These are phyloP conservation scores for Muscicapa adusta DNA, from an alignment of 2,113 vertebrate species.

Conservation along the genomic window DNA sequence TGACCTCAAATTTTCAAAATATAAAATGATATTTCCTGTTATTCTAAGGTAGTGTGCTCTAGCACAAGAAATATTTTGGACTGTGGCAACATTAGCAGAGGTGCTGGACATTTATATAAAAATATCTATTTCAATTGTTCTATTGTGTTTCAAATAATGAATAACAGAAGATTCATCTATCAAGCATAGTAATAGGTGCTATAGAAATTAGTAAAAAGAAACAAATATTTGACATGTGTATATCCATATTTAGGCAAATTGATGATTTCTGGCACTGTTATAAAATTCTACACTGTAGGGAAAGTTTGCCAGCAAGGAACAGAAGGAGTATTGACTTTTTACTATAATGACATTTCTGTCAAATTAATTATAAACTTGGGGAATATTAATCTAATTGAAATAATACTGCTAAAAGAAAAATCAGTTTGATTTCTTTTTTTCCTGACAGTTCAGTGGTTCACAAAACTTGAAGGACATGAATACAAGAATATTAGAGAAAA, in stretches of 20 bases:
- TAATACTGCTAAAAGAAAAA: constrained; percentile 26
- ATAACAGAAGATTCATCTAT: background rate
- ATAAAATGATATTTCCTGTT: background rate
- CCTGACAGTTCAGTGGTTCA: background rate
- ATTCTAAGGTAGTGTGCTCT: background rate
- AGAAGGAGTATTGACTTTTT: constrained; percentile 63
- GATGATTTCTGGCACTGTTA: constrained; percentile 29
- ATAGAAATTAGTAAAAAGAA: constrained; percentile 31
- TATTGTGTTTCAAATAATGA: background rate
- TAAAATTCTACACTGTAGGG: constrained; percentile 11
- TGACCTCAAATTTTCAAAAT: background rate
- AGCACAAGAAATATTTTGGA: background rate
- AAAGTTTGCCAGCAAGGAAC: constrained; percentile 62
- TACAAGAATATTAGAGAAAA: background rate
- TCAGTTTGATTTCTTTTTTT: background rate
- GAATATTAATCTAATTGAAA: constrained; percentile 55
- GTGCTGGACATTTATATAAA: background rate
- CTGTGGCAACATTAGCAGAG: background rate
- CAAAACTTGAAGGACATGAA: background rate
- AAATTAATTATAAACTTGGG: constrained; percentile 58
- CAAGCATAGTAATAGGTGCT: background rate
- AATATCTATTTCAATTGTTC: background rate
- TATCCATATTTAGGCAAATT: constrained; percentile 47
- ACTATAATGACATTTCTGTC: constrained; percentile 59
- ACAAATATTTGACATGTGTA: constrained; percentile 56